phyloP scores from a whole-genome alignment of 2,113 vertebrate genomes.

The Ia io region DNA sequence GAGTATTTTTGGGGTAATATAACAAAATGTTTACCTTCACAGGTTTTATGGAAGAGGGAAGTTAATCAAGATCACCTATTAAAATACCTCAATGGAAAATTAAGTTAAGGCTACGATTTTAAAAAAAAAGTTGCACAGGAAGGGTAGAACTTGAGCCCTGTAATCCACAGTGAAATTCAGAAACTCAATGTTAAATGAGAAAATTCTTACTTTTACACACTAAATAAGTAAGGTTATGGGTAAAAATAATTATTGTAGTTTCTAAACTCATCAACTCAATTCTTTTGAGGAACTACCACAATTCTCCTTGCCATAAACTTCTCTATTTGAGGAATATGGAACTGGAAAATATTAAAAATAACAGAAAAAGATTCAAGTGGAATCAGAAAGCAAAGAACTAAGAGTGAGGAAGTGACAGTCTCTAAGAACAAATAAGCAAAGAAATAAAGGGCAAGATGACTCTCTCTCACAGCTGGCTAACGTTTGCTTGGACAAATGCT shows the following conservation, averaged over 20 bases:
- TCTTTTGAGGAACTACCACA: conserved; percentile 14
- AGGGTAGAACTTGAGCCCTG: neutral
- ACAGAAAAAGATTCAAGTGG: neutral
- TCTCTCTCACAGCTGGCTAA: neutral
- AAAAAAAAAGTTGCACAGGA: neutral
- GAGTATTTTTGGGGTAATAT: neutral
- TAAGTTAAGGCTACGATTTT: neutral
- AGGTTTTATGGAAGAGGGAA: neutral
- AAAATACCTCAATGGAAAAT: neutral
- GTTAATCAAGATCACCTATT: neutral
- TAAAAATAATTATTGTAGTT: conserved; percentile 3
- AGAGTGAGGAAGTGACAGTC: neutral
- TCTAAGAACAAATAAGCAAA: neutral
- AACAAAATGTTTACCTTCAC: neutral
- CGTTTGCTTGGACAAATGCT: neutral
- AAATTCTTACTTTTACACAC: neutral
- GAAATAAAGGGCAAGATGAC: neutral
- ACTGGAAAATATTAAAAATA: conserved; percentile 29
- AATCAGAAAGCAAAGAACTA: conserved; percentile 31
- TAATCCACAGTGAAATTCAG: conserved; percentile 8
- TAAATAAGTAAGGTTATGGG: neutral
- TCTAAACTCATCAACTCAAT: neutral
- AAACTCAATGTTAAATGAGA: neutral
- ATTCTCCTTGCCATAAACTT: neutral
- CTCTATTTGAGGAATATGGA: conserved; percentile 30